Conservation (phyloP, 2,888 invertebrate species). For the Drosophila sordidapex region DNA sequence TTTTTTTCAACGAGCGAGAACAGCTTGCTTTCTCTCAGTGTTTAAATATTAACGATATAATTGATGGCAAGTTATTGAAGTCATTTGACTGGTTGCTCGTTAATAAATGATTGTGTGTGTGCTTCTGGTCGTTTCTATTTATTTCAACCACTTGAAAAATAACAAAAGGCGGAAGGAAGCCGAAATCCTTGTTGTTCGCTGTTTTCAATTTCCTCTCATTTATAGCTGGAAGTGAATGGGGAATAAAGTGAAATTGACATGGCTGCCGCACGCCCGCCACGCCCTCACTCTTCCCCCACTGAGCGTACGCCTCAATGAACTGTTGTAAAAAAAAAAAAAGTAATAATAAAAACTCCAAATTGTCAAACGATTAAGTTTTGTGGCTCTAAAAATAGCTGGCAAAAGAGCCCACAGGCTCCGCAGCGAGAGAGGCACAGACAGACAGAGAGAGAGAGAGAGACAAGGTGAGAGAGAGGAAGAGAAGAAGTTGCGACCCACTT, state of each 20-base stretch:
- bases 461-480: not conserved
- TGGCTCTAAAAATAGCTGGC: conserved; percentile 45
- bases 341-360: conserved; percentile 37
- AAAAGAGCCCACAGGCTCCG: not conserved
- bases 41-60: not conserved
- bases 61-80: not conserved
- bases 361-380: conserved; percentile 52
- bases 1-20: not conserved
- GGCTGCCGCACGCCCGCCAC: not conserved
- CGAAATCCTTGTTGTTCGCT: not conserved
- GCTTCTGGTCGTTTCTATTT: not conserved
- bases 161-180: not conserved
- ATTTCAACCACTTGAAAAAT: not conserved
- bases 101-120: not conserved
- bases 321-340: conserved; percentile 6
- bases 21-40: not conserved
- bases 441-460: too few relatives aligned
- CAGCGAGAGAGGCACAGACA: not conserved
- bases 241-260: not conserved
- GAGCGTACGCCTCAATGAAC: conserved; percentile 20
- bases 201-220: not conserved
- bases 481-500: conserved; percentile 35
- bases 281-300: not conserved
- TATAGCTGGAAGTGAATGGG: not conserved
- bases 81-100: not conserved